Base-by-base conservation (phyloP, 2,797 vertebrate species). In the Protonibea diacanthus region DNA sequence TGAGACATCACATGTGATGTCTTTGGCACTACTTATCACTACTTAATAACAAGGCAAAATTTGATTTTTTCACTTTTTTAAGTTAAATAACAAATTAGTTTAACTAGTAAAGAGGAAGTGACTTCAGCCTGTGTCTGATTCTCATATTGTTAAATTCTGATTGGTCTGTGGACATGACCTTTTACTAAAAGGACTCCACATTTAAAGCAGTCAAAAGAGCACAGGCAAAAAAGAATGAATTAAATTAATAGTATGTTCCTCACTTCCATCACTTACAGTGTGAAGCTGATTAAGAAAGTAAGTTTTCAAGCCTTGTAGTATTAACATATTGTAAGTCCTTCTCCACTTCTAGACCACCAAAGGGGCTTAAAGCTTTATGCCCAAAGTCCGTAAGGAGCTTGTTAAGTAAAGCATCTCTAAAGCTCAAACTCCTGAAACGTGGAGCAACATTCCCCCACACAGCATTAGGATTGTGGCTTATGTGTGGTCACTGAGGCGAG, bases 401-500 rank as follows among this genome's bases (percentile, higher is more conserved):
- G 76, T 81, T 61, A 90, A 89, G 71, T 27, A 49, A 63, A 88
- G 53, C 66, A 74, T 88, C 55, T 81, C 48, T 76, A 72, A 86
- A 68, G 58, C 68, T 76, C 51, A 62, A 74, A 68, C 80, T 80
- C 76, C 74, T 89, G n/a, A 65, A 57, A 51, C 42, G 21, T 23
- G 21, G 49, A 70, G 63, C 71, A 53, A 57, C 48, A 48, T 62
- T 64, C 47, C 66, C 49, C 81, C 78, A 81, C 61, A 68, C 60
- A 33, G 57, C 70, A 27, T 78, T 67, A 79, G 42, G 74, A 75
- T 49, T 79, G 69, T 47, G 80, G 82, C 80, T 80, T 80, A 80
- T 88, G 88, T 90, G 85, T 80, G 88, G 83, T 91, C 83, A 87
- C 71, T 85, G 61, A 74, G 61, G 84, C 58, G 57, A 78, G 67